These are phyloP conservation scores for Camponotus vicinus DNA, from an alignment of 1,140 invertebrate genomes.

Conservation along the genomic window DNA sequence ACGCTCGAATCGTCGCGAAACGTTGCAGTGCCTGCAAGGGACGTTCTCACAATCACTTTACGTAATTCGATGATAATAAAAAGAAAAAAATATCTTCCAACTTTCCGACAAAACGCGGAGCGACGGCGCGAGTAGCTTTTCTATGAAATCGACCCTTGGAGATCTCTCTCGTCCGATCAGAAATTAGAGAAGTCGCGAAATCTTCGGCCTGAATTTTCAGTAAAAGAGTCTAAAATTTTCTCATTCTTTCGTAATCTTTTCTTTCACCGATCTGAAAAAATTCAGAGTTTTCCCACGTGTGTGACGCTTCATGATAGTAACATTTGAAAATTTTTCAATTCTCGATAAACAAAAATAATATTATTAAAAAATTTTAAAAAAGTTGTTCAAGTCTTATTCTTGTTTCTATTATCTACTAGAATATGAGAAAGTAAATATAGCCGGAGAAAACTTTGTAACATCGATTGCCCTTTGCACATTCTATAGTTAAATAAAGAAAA, in stretches of 20 bases:
- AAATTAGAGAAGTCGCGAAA: conserved; percentile 58
- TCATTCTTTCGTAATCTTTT: not conserved
- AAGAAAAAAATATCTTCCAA: conserved; percentile 1
- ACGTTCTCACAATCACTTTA: conserved; percentile 72
- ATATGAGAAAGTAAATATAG: not conserved
- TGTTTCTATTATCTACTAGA: conserved; percentile 5
- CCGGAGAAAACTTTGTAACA: not conserved
- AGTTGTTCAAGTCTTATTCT: not conserved
- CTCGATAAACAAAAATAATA: not conserved
- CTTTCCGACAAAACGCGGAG: conserved; percentile 17
- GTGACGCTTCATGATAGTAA: not conserved
- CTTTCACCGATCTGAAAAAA: not conserved
- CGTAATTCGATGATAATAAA: conserved; percentile 45
- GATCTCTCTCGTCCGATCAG: conserved; percentile 16
- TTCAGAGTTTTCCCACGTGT: not conserved
- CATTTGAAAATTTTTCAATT: not conserved
- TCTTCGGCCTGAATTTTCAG: conserved; percentile 24
- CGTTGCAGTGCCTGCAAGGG: conserved; percentile 34
- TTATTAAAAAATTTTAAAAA: not conserved
- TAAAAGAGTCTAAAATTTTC: conserved; percentile 35
- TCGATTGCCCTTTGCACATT: not conserved
- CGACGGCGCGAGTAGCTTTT: conserved; percentile 20
- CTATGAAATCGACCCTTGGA: conserved; percentile 45
- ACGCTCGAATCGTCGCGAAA: conserved; percentile 65
- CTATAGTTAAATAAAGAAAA: too few relatives aligned